phyloP scores from a whole-genome alignment of 2,888 invertebrate species.

The Exephanes ischioxanthus region DNA sequence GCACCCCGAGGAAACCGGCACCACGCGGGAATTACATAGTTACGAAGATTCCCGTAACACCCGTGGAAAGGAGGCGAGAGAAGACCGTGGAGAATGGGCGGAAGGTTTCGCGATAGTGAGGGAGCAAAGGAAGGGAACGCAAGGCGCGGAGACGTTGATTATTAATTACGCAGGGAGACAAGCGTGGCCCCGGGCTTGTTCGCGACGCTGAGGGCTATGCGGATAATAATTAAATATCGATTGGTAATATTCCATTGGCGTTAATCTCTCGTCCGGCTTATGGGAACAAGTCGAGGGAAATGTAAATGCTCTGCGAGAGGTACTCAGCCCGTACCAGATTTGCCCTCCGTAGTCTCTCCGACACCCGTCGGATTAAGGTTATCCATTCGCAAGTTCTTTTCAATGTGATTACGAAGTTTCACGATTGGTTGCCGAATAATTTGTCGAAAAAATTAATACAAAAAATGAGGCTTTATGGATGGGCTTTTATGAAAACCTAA shows the following conservation, averaged over 20 bases:
- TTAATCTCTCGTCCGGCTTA: not conserved
- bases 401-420: too few relatives aligned
- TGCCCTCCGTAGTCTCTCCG: not conserved
- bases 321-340: not conserved
- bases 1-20: slow-evolving; percentile 56
- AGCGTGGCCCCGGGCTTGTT: slow-evolving; percentile 2
- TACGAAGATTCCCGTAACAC: slow-evolving; percentile 57
- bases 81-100: slow-evolving; percentile 15
- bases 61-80: slow-evolving; percentile 2
- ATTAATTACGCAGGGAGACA: slow-evolving; percentile 48
- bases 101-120: not conserved
- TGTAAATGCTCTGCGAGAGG: not conserved
- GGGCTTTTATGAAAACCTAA: too few relatives aligned
- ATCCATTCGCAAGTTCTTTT: too few relatives aligned
- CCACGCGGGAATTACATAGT: slow-evolving; percentile 63
- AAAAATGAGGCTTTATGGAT: too few relatives aligned
- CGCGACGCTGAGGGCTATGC: slow-evolving; percentile 10
- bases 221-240: slow-evolving; percentile 53
- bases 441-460: too few relatives aligned
- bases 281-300: not conserved
- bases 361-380: not conserved
- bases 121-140: slow-evolving; percentile 19
- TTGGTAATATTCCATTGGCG: slow-evolving; percentile 16
- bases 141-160: slow-evolving; percentile 46
- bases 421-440: too few relatives aligned